Percentiles rank a stretch among this genome's conserved stretches.
phyloP scores from a whole-genome alignment of 2,113 vertebrate species.

The Microtus montanus region DNA sequence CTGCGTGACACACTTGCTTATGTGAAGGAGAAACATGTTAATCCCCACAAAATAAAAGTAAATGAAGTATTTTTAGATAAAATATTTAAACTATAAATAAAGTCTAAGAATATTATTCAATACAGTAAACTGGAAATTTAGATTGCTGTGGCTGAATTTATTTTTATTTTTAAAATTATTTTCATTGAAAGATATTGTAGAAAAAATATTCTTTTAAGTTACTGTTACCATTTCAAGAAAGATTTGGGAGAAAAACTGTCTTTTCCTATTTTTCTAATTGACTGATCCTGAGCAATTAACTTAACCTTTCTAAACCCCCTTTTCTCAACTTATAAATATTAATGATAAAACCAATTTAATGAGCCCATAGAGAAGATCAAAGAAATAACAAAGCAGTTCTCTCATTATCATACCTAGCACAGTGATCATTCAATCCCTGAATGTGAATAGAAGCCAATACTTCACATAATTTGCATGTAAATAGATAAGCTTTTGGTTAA shows the following conservation, averaged over 20 bases:
- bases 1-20: background rate
- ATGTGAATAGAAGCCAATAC: background rate
- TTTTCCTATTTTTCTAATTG: background rate
- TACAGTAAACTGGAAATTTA: background rate
- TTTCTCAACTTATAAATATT: conserved; percentile 43
- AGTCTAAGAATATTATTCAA: background rate
- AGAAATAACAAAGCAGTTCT: conserved; percentile 12
- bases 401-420: background rate
- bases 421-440: background rate
- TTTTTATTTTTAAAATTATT: background rate
- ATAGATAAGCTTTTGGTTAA: background rate
- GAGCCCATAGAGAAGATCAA: background rate
- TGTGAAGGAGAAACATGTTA: background rate
- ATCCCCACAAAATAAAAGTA: background rate
- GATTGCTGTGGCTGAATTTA: background rate
- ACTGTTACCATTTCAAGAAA: background rate
- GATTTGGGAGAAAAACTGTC: background rate
- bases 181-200: background rate
- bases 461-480: background rate
- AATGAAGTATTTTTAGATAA: background rate
- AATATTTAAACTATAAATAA: background rate
- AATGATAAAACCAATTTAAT: conserved; percentile 23
- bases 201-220: background rate
- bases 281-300: background rate
- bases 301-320: conserved; percentile 12